These are phyloP conservation scores for Matsumyia berberina DNA, from an alignment of 2,888 invertebrate species.

Conservation along the genomic window DNA sequence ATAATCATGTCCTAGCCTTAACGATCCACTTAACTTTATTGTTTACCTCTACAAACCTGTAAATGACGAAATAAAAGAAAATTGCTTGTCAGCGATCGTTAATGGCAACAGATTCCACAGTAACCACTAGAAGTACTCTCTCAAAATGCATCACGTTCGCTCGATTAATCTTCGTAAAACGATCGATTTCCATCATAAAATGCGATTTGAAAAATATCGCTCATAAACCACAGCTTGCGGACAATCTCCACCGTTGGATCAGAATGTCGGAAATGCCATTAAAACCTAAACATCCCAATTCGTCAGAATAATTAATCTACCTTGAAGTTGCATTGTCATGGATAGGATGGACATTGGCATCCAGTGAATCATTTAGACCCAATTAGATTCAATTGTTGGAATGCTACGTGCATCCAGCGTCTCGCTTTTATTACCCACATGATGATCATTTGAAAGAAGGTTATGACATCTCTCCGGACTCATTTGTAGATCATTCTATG, in stretches of 20 bases:
- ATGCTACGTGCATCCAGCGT: constrained; percentile 19
- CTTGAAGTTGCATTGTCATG: constrained; percentile 40
- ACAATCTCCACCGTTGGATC: background rate
- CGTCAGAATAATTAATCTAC: constrained; percentile 46
- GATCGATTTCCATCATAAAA: constrained; percentile 44
- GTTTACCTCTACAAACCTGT: background rate
- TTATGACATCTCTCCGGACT: constrained; percentile 57
- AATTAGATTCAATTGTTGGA: constrained; percentile 72
- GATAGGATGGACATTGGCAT: constrained; percentile 20
- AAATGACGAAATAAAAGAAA: constrained; percentile 8
- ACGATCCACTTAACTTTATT: constrained; percentile 4
- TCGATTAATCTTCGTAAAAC: constrained; percentile 60
- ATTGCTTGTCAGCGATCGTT: constrained; percentile 32
- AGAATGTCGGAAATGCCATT: constrained; percentile 11
- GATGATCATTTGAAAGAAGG: constrained; percentile 48
- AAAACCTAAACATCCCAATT: constrained; percentile 52
- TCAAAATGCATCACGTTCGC: constrained; percentile 41
- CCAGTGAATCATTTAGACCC: constrained; percentile 68
- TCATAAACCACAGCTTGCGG: constrained; percentile 28
- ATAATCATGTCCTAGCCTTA: constrained; percentile 9
- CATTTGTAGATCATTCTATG: constrained; percentile 40
- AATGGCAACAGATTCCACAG: constrained; percentile 2
- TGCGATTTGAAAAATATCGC: constrained; percentile 19
- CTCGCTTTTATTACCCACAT: constrained; percentile 41
- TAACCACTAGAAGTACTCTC: constrained; percentile 13